Percentiles rank a stretch among this genome's conserved stretches.
These are phyloP conservation scores for Oligia strigilis DNA, from an alignment of 2,888 invertebrate genomes.

Conservation along the genomic window DNA sequence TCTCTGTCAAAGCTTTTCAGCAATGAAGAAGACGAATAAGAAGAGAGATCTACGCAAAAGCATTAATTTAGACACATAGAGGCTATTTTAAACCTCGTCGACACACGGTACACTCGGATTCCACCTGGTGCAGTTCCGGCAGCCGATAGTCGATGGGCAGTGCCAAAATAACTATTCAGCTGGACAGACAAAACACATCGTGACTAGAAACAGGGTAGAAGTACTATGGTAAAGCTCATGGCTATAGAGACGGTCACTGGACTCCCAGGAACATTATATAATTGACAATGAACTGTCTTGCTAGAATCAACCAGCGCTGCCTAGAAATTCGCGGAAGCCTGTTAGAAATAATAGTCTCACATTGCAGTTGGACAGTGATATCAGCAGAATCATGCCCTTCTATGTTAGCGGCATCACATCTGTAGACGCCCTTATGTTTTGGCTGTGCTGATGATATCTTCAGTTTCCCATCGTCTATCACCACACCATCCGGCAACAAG, in stretches of 20 bases:
- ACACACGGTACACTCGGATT: background rate
- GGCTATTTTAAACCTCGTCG: background rate
- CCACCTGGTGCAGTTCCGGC: background rate
- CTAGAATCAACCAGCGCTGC: background rate
- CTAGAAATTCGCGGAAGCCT: background rate
- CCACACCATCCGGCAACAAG: constrained; percentile 73
- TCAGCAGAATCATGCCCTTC: constrained; percentile 74
- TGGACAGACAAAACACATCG: background rate
- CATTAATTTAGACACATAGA: background rate
- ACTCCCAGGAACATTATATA: background rate
- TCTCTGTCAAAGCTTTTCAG: background rate
- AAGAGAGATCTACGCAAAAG: background rate
- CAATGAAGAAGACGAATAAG: background rate
- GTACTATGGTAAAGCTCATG: no score
- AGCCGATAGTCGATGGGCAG: no score
- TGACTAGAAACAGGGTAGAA: no score
- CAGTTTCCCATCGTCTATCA: constrained; percentile 66
- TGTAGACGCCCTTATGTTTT: constrained; percentile 77
- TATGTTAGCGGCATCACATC: constrained; percentile 78
- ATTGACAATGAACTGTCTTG: background rate
- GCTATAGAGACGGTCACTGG: background rate
- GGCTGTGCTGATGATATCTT: constrained; percentile 72
- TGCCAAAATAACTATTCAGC: background rate
- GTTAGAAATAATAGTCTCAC: constrained; percentile 71
- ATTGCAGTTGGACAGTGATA: constrained; percentile 75